These are phyloP conservation scores for Dasysyrphus albostriatus DNA, from an alignment of 2,888 invertebrate species.

Conservation along the genomic window DNA sequence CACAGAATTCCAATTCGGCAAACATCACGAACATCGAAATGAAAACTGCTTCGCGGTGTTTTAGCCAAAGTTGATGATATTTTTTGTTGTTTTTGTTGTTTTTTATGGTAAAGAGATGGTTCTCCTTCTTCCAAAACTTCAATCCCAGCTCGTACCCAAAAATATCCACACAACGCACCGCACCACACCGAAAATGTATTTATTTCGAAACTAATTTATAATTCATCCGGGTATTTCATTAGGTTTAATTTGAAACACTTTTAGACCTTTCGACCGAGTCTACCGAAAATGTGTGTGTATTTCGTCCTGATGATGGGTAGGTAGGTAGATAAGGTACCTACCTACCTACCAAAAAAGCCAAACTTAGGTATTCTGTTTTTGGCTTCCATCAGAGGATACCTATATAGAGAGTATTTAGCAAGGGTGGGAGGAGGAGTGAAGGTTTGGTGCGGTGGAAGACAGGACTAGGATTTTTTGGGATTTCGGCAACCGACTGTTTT, in stretches of 20 bases:
- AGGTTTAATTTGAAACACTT: slow-evolving; percentile 79
- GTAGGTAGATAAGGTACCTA: no score
- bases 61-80: slow-evolving; percentile 15
- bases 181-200: slow-evolving; percentile 70
- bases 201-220: slow-evolving; percentile 78
- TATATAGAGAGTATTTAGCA: not conserved
- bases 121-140: not conserved
- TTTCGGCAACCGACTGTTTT: slow-evolving; percentile 39
- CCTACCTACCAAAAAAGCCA: slow-evolving; percentile 2
- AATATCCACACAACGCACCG: slow-evolving; percentile 39
- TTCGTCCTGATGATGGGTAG: slow-evolving; percentile 21
- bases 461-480: slow-evolving; percentile 14
- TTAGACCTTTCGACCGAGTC: slow-evolving; percentile 75
- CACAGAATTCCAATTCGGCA: slow-evolving; percentile 68
- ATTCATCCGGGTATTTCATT: slow-evolving; percentile 79
- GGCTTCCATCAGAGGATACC: not conserved
- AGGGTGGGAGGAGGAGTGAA: not conserved
- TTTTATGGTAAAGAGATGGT: not conserved
- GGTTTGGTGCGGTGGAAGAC: not conserved
- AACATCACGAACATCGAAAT: slow-evolving; percentile 66
- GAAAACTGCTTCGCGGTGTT: slow-evolving; percentile 31
- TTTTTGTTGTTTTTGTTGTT: slow-evolving; percentile 1
- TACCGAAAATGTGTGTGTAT: slow-evolving; percentile 44
- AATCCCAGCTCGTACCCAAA: not conserved
- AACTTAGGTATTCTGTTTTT: slow-evolving; percentile 28